phyloP scores from a whole-genome alignment of 1,140 invertebrate species.

The Ostrea edulis region DNA sequence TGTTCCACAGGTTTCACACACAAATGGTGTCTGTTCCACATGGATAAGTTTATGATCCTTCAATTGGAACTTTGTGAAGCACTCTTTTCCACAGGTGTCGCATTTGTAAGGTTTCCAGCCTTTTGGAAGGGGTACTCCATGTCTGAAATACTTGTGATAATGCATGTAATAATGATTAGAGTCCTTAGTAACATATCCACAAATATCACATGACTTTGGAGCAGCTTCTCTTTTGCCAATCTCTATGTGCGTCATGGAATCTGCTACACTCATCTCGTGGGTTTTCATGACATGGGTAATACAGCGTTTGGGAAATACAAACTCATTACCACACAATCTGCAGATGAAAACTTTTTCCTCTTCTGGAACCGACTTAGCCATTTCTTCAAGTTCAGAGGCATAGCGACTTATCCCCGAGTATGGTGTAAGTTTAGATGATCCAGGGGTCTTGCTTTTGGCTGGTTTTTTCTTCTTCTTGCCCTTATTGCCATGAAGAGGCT shows the following conservation, averaged over 20 bases:
- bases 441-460: conserved; percentile 8
- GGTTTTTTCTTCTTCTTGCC: conserved; percentile 60
- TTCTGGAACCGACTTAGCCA: conserved; percentile 55
- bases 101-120: conserved; percentile 72
- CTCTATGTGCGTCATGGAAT: conserved; percentile 57
- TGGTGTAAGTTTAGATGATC: conserved; percentile 10
- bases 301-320: conserved; percentile 68
- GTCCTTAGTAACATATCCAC: conserved; percentile 72
- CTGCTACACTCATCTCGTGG: conserved; percentile 61
- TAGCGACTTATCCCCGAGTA: conserved; percentile 21
- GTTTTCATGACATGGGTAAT: conserved; percentile 64
- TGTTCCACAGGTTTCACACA: conserved; percentile 72
- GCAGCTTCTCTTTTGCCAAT: conserved; percentile 49
- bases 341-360: conserved; percentile 64
- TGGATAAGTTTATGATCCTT: conserved; percentile 69
- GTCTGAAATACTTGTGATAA: conserved; percentile 75
- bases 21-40: conserved; percentile 66
- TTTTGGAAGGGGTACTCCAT: conserved; percentile 70
- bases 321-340: conserved; percentile 68
- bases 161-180: conserved; percentile 70
- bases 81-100: conserved; percentile 74
- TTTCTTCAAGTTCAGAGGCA: conserved; percentile 62
- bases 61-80: conserved; percentile 70
- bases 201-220: conserved; percentile 69
- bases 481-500: background rate